Percentiles rank a stretch among this genome's conserved stretches.
phyloP scores from a whole-genome alignment of 2,113 vertebrate species.

The Prietella phreatophila region DNA sequence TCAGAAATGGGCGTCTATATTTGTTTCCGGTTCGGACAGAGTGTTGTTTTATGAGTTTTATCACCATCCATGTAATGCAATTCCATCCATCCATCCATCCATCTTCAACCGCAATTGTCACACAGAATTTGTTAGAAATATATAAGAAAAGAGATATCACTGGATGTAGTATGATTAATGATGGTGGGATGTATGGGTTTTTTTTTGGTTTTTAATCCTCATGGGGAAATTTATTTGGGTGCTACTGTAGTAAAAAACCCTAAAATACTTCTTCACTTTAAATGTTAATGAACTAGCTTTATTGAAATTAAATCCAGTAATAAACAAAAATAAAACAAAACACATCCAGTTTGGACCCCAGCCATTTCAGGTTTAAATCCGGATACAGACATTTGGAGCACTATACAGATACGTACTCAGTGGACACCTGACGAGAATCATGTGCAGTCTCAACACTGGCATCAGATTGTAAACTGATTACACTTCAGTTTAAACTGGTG shows the following conservation, averaged over 20 bases:
- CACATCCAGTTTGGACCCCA: not conserved
- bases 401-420: not conserved
- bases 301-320: not conserved
- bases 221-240: not conserved
- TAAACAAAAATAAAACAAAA: not conserved
- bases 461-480: conserved; percentile 30
- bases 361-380: not conserved
- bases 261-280: no score
- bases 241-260: not conserved
- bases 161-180: not conserved
- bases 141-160: not conserved
- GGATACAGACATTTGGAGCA: not conserved
- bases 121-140: not conserved
- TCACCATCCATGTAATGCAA: not conserved
- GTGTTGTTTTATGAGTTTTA: not conserved
- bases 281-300: not conserved
- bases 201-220: not conserved
- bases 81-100: no score
- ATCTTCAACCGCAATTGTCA: no score
- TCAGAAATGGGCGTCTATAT: not conserved
- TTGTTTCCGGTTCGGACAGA: not conserved
- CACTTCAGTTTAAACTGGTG: conserved; percentile 18
- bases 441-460: conserved; percentile 37
- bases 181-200: not conserved
- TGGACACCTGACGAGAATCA: not conserved